Evolutionary conservation across 2,113 vertebrate species (phyloP).

Genomic region (Ctenodactylus gundi): DNA sequence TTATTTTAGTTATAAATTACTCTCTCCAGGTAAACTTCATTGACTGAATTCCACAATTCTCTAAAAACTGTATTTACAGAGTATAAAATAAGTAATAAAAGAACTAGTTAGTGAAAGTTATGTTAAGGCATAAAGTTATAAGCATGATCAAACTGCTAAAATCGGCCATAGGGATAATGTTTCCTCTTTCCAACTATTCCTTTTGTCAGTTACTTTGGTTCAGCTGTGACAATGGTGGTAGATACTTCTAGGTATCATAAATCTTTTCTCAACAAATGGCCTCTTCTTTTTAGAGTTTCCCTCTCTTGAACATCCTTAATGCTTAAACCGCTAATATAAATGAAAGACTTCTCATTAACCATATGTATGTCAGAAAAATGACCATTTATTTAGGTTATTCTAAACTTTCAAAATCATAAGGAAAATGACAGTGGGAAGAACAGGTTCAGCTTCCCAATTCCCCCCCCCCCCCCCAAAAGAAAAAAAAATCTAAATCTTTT

Average conservation of each 20-base stretch:
- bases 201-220: neutral
- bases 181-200: neutral
- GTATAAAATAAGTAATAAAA: neutral
- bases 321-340: slow-evolving; percentile 10
- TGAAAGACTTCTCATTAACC: slow-evolving; percentile 39
- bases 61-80: neutral
- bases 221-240: neutral
- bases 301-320: neutral
- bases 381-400: neutral
- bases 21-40: neutral
- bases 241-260: neutral
- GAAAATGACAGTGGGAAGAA: neutral
- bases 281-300: neutral
- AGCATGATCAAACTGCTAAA: neutral
- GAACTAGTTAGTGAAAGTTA: neutral
- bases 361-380: neutral
- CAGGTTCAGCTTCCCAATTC: neutral
- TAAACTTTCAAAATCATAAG: slow-evolving; percentile 33
- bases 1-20: neutral
- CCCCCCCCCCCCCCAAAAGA: too few species aligned
- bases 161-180: neutral
- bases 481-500: neutral
- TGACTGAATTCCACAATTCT: neutral
- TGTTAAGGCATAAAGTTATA: neutral
- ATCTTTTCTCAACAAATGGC: neutral